Evolutionary conservation across 35 echinoderm and acorn worm genomes (phyloP).

Genomic region (Lytechinus variegatus): DNA sequence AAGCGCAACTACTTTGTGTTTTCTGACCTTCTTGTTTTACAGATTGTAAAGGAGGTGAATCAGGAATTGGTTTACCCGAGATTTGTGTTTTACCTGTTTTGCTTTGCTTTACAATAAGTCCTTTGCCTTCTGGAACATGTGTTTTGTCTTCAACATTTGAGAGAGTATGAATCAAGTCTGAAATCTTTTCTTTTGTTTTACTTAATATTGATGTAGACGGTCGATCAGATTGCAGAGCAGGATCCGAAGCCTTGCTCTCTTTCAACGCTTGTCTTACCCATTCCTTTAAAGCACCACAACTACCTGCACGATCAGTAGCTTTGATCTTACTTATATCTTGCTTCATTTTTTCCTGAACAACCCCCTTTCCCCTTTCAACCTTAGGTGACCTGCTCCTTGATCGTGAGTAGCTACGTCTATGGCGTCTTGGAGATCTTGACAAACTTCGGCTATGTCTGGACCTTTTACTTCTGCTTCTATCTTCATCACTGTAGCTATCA

Average conservation of each 20-base stretch:
- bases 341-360: slow-evolving; percentile 54
- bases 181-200: slow-evolving; percentile 83
- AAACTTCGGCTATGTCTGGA: slow-evolving; percentile 56
- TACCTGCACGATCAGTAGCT: slow-evolving; percentile 41
- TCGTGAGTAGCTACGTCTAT: slow-evolving; percentile 70
- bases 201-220: slow-evolving; percentile 50
- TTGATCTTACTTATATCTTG: slow-evolving; percentile 53
- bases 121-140: slow-evolving; percentile 74
- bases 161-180: slow-evolving; percentile 81
- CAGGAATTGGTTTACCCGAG: slow-evolving; percentile 70
- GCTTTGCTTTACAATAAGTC: slow-evolving; percentile 81
- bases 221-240: slow-evolving; percentile 70
- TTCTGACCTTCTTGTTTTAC: slow-evolving; percentile 21
- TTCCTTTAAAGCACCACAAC: slow-evolving; percentile 74
- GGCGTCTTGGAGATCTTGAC: slow-evolving; percentile 68
- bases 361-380: slow-evolving; percentile 54
- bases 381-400: slow-evolving; percentile 80
- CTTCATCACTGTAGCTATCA: slow-evolving; percentile 58
- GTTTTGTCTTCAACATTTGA: slow-evolving; percentile 81
- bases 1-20: slow-evolving; percentile 3
- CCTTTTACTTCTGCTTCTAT: slow-evolving; percentile 55
- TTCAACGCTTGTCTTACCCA: slow-evolving; percentile 85
- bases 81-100: slow-evolving; percentile 77
- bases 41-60: slow-evolving; percentile 41
- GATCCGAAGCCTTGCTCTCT: slow-evolving; percentile 84